Percentiles rank a stretch among this genome's conserved stretches.
phyloP scores from a whole-genome alignment of 2,113 vertebrate genomes.

The Seriola dumerili region DNA sequence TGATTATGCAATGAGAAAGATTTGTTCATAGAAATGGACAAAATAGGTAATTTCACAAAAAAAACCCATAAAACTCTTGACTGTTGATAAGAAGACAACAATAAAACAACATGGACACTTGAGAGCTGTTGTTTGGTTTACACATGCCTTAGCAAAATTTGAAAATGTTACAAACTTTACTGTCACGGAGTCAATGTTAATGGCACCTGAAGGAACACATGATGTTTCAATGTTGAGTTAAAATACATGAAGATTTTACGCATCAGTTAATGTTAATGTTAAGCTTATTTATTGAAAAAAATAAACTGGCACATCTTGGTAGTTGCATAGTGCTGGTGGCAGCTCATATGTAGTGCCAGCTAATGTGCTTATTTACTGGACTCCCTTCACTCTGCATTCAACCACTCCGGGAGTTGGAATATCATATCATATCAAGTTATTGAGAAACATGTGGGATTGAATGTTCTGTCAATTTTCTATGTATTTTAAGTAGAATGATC shows the following conservation, averaged over 20 bases:
- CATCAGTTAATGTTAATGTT: background rate
- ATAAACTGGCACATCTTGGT: background rate
- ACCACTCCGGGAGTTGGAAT: background rate
- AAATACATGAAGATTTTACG: background rate
- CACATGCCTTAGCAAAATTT: too few species aligned
- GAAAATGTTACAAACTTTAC: too few species aligned
- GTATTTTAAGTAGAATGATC: slow-evolving; percentile 66
- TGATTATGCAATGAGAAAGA: too few species aligned
- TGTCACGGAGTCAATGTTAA: too few species aligned
- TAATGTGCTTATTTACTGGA: background rate
- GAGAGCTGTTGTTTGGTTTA: too few species aligned
- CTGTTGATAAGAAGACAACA: too few species aligned
- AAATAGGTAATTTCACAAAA: too few species aligned
- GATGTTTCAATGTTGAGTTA: too few species aligned
- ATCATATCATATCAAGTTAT: background rate
- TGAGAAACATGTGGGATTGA: slow-evolving; percentile 22
- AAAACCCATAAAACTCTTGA: too few species aligned
- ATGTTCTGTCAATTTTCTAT: slow-evolving; percentile 63
- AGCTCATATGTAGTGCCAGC: background rate
- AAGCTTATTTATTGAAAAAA: background rate
- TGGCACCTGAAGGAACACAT: too few species aligned
- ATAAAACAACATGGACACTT: too few species aligned
- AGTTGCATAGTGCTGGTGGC: background rate
- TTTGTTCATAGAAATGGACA: too few species aligned
- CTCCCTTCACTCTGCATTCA: background rate